These are phyloP conservation scores for Calidris pugnax DNA, from an alignment of 2,113 vertebrate species.

Conservation along the genomic window DNA sequence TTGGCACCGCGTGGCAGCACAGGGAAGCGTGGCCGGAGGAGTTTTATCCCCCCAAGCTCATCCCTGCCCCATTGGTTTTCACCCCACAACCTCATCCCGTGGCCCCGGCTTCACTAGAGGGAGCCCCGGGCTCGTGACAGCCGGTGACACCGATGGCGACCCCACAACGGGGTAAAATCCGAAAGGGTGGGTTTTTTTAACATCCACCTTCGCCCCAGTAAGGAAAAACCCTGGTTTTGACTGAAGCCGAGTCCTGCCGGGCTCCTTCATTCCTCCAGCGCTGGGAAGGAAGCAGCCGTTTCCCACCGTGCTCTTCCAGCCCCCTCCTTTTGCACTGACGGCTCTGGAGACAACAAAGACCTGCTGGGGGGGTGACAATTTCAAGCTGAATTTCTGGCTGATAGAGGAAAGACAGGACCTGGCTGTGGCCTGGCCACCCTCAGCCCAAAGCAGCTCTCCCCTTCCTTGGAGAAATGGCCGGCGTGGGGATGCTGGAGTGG, in stretches of 20 bases:
- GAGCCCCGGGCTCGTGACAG: neutral
- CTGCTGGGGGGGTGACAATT: neutral
- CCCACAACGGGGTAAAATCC: accelerated
- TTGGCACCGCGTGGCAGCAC: accelerated
- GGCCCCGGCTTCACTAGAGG: neutral
- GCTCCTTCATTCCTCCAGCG: too few relatives aligned
- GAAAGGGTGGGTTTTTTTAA: neutral
- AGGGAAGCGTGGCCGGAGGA: accelerated
- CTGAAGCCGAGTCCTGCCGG: neutral
- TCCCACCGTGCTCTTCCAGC: neutral
- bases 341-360: accelerated
- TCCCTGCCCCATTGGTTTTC: neutral
- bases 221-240: accelerated
- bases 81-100: neutral
- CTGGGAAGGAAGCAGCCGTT: accelerated
- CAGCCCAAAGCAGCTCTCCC: accelerated
- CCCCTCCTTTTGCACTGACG: neutral
- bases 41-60: neutral
- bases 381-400: neutral
- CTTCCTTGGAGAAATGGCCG: too few relatives aligned
- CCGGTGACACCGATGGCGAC: neutral
- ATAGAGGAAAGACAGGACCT: neutral
- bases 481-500: neutral
- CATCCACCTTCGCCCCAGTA: accelerated
- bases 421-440: neutral